Evolutionary conservation across 2,797 vertebrate species (phyloP).

Genomic region (Coregonus suidteri): DNA sequence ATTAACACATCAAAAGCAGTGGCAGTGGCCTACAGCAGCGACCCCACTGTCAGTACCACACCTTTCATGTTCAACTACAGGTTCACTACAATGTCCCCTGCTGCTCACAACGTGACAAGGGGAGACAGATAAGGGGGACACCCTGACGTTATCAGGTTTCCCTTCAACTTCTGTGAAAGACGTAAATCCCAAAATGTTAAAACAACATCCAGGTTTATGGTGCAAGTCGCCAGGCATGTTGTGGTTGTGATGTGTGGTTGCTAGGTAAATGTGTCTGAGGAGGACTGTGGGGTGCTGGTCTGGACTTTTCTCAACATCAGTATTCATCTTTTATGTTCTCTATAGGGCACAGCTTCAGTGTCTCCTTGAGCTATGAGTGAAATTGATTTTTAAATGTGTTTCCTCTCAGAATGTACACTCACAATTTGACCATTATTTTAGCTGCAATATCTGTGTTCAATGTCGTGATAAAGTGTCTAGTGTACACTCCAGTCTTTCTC

Average conservation of each 20-base stretch:
- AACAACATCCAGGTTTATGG: constrained; percentile 69
- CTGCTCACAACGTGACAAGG: constrained; percentile 73
- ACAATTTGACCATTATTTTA: neutral
- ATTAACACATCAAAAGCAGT: constrained; percentile 80
- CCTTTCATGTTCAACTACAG: constrained; percentile 80
- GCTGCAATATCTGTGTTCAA: neutral
- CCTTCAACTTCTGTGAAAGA: constrained; percentile 67
- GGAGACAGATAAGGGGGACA: constrained; percentile 69
- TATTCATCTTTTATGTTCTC: neutral
- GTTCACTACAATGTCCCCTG: constrained; percentile 74
- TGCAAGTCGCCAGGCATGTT: constrained; percentile 63
- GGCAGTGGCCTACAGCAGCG: constrained; percentile 69
- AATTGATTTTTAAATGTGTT: neutral
- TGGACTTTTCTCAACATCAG: neutral
- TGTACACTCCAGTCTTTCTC: neutral
- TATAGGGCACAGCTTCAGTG: neutral
- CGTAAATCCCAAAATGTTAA: constrained; percentile 68
- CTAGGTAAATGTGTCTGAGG: constrained; percentile 55
- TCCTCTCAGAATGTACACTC: neutral
- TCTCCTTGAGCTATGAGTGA: neutral
- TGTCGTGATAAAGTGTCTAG: neutral
- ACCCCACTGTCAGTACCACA: constrained; percentile 68
- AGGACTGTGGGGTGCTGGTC: neutral
- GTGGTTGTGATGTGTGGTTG: constrained; percentile 64
- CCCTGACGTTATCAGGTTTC: constrained; percentile 50